Conservation (phyloP, 2,888 invertebrate genomes). For the Callosobruchus maculatus region DNA sequence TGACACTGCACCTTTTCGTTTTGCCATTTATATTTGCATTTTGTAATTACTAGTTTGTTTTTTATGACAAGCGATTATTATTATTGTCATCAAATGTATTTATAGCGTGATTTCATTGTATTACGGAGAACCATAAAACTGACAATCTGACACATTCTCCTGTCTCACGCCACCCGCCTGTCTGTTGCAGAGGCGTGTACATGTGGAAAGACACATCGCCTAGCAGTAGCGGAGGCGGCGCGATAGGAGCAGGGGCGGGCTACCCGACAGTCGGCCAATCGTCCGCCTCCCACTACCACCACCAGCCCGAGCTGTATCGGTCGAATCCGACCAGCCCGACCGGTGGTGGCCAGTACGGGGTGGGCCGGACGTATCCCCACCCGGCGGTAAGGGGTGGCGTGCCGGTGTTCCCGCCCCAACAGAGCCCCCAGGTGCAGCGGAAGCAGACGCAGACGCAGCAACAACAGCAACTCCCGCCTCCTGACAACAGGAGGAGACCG, state of each 20-base stretch:
- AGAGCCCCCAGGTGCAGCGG: slow-evolving; percentile 57
- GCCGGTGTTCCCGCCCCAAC: slow-evolving; percentile 61
- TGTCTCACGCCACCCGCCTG: no score
- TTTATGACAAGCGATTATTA: no score
- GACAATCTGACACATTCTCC: no score
- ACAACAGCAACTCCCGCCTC: slow-evolving; percentile 31
- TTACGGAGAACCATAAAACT: no score
- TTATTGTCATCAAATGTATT: no score
- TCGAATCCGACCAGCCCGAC: slow-evolving; percentile 76
- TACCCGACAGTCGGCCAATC: slow-evolving; percentile 43
- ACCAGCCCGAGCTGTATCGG: slow-evolving; percentile 52
- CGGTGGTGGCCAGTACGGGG: slow-evolving; percentile 25
- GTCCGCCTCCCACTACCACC: slow-evolving; percentile 9
- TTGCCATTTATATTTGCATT: no score
- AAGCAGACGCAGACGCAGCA: slow-evolving; percentile 42
- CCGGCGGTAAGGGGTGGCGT: slow-evolving; percentile 65
- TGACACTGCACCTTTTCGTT: no score
- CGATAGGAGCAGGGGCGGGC: slow-evolving; percentile 35
- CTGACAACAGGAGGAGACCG: slow-evolving; percentile 61
- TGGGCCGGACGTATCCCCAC: slow-evolving; percentile 53
- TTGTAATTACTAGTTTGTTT: no score
- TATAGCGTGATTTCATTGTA: no score
- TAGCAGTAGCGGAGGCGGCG: not conserved
- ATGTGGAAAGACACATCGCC: slow-evolving; percentile 79
- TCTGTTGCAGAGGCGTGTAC: slow-evolving; percentile 55